Evolutionary conservation across 2,797 vertebrate genomes (phyloP).

Genomic region (Amphiprion clarkii): DNA sequence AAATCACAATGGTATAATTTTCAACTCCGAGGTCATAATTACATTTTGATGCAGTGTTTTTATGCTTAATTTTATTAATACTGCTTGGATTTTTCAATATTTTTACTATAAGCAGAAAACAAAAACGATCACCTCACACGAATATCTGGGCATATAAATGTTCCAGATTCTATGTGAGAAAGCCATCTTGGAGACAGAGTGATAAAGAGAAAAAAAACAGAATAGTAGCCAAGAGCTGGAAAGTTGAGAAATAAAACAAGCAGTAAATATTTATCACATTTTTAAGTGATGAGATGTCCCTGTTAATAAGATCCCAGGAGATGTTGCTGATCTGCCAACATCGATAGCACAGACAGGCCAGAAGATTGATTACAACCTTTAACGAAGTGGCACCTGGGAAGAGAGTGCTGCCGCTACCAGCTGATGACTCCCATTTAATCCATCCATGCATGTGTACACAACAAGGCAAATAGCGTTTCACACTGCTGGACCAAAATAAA

Average conservation of each 20-base stretch:
- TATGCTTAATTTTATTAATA: neutral
- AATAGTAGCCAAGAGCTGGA: constrained; percentile 9
- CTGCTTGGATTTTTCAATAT: neutral
- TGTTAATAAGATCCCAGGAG: constrained; percentile 76
- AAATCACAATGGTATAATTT: neutral
- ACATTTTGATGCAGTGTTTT: neutral
- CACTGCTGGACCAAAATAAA: constrained; percentile 8
- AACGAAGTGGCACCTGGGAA: constrained; percentile 72
- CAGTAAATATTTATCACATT: constrained; percentile 64
- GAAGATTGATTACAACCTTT: constrained; percentile 81
- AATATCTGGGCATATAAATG: neutral
- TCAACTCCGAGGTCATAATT: neutral
- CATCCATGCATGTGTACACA: constrained; percentile 42
- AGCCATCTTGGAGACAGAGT: neutral
- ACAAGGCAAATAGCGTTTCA: constrained; percentile 24
- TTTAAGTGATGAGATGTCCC: constrained; percentile 40
- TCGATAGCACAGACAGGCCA: constrained; percentile 65
- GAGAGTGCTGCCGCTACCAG: constrained; percentile 41
- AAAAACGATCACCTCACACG: neutral
- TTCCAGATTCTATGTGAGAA: constrained; percentile 10
- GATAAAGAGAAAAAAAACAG: constrained; percentile 10
- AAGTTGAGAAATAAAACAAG: constrained; percentile 37
- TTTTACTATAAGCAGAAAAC: neutral
- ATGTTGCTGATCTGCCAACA: constrained; percentile 53
- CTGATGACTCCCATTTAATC: constrained; percentile 59